Percentiles rank a stretch among this genome's conserved stretches.
Evolutionary conservation across 2,797 vertebrate species (phyloP).

Genomic region (Scolopax bukidnonensis): DNA sequence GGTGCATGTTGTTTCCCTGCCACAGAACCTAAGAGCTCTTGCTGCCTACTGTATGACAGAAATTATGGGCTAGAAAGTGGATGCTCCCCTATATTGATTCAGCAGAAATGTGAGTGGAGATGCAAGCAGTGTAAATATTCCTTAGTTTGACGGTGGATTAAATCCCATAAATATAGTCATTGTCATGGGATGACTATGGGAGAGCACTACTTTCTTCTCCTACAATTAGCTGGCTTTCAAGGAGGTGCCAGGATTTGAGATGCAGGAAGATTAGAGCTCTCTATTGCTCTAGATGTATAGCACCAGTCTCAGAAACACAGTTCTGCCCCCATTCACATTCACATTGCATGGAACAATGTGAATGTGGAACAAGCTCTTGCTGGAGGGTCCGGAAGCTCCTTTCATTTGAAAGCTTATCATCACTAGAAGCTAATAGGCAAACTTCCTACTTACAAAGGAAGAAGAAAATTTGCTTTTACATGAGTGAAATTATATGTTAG

Average conservation of each 20-base stretch:
- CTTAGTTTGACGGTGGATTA: neutral
- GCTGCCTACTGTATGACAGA: neutral
- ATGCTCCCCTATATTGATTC: neutral
- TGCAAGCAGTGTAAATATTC: neutral
- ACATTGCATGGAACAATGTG: neutral
- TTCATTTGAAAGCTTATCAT: neutral
- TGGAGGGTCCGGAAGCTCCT: neutral
- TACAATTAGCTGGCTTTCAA: neutral
- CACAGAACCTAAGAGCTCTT: neutral
- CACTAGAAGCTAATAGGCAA: neutral
- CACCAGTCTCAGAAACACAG: neutral
- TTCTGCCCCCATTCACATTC: neutral
- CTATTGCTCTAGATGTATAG: neutral
- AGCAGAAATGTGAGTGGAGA: neutral
- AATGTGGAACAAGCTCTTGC: neutral
- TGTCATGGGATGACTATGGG: neutral
- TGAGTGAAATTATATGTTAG: slow-evolving; percentile 11
- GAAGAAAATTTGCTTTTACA: neutral
- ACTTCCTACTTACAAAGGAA: neutral
- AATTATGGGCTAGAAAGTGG: neutral
- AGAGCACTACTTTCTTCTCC: neutral
- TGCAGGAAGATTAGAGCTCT: neutral
- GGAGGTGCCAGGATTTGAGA: neutral
- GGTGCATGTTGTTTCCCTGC: neutral
- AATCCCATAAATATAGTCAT: neutral